Evolutionary conservation across 2,888 invertebrate species (phyloP).

Genomic region (Lissocephala sabroskyi): DNA sequence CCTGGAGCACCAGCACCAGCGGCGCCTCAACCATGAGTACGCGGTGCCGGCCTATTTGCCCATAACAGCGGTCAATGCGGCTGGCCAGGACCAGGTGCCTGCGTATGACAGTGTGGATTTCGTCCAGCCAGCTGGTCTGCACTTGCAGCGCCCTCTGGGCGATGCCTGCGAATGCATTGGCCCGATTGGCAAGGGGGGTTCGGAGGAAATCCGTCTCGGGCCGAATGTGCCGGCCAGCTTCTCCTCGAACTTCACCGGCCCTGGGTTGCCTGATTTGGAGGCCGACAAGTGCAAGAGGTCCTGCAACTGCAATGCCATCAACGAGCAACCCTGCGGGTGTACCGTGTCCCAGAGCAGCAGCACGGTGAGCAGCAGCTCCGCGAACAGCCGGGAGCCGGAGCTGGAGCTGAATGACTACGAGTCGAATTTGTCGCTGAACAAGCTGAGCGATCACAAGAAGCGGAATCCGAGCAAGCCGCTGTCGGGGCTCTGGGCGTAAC

Average conservation of each 20-base stretch:
- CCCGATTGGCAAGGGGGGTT: slow-evolving; percentile 36
- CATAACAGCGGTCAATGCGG: slow-evolving; percentile 31
- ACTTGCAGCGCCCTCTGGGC: slow-evolving; percentile 22
- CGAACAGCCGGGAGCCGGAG: slow-evolving; percentile 57
- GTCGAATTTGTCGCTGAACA: slow-evolving; percentile 67
- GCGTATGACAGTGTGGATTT: slow-evolving; percentile 66
- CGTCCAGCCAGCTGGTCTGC: slow-evolving; percentile 54
- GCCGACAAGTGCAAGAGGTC: slow-evolving; percentile 68
- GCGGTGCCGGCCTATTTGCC: slow-evolving; percentile 69
- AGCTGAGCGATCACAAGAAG: too few relatives aligned
- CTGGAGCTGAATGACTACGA: slow-evolving; percentile 66
- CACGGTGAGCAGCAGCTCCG: slow-evolving; percentile 65
- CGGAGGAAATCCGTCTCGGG: slow-evolving; percentile 16
- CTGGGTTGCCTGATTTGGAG: slow-evolving; percentile 20
- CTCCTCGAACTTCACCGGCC: slow-evolving; percentile 68
- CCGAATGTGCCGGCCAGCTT: slow-evolving; percentile 60
- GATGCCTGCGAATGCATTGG: slow-evolving; percentile 61
- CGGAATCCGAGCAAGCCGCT: slow-evolving; percentile 25
- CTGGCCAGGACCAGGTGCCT: slow-evolving; percentile 27
- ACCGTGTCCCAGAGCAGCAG: slow-evolving; percentile 62
- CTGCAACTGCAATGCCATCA: slow-evolving; percentile 57
- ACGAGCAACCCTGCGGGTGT: slow-evolving; percentile 53
- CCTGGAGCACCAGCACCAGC: slow-evolving; percentile 66
- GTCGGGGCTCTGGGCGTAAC: slow-evolving; percentile 69
- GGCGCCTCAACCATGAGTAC: slow-evolving; percentile 70